Base-by-base conservation (phyloP, 2,113 vertebrate species). In the Poecilia latipinna region DNA sequence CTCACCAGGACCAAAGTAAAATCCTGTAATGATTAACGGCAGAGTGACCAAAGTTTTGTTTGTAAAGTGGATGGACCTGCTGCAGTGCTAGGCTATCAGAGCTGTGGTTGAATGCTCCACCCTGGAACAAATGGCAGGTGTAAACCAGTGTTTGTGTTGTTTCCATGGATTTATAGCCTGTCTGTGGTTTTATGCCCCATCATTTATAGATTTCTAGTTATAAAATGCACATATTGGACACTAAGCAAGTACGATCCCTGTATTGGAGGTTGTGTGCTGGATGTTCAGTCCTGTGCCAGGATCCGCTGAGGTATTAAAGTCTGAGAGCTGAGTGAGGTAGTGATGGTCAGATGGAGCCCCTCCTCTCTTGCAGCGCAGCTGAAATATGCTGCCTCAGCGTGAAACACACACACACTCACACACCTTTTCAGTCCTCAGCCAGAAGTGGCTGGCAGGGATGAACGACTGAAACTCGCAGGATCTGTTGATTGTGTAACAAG, bases 301-400 rank as follows among this genome's bases (percentile, higher is more conserved):
- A 8, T 22, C 19, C 2, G 15, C 22, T 65, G 51, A 75, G 57
- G 17, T 48, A 5, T 93, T 89, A 87, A 90, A 65, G 63, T 82
- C 65, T 75, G 72, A 87, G 87, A 90, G 89, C 87, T 84, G 79
- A 82, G 68, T 7, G 24, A 83, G 67, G 85, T 66, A 82, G 75
- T 33, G 54, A 66, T 72, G 84, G 86, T 85, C 85, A 86, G 82
- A 77, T 73, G 4, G 39, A 51, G 69, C 79, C 78, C 86, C 85
- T 61, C 86, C 85, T 78, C 72, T 64, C 77, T 60, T 65, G 74
- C 78, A 79, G 26, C 74, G 77, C 77, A 28, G 78, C 78, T 65
- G 83, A 90, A 83, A 83, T 86, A 80, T 90, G 86, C 87, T 85
- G 85, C 72, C 82, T 92, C 88, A 88, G 87, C 86, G 75, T 82